Percentiles rank a stretch among this genome's conserved stretches.
Evolutionary conservation across 2,888 invertebrate genomes (phyloP).

Genomic region (Drosophila formosana): DNA sequence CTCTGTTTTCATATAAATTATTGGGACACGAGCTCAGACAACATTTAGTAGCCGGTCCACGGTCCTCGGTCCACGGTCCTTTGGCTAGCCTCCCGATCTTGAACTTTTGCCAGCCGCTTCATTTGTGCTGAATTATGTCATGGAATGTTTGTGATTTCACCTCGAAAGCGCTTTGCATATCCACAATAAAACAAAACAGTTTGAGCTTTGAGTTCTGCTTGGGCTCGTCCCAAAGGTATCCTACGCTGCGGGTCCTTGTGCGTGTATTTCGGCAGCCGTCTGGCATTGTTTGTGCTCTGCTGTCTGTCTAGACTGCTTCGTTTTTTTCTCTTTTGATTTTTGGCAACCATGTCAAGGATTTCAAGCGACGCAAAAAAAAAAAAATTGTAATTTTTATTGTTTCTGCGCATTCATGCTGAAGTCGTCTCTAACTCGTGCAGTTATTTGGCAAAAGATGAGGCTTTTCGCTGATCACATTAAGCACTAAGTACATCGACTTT

Average conservation of each 20-base stretch:
- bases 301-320: slow-evolving; percentile 59
- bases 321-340: slow-evolving; percentile 8
- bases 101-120: slow-evolving; percentile 43
- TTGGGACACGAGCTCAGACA: slow-evolving; percentile 68
- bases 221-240: slow-evolving; percentile 41
- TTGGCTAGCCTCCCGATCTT: slow-evolving; percentile 44
- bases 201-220: background rate
- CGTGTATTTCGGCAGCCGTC: slow-evolving; percentile 53
- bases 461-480: slow-evolving; percentile 15
- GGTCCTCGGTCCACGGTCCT: slow-evolving; percentile 20
- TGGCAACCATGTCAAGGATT: slow-evolving; percentile 73
- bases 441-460: slow-evolving; percentile 40
- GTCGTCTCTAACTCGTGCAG: slow-evolving; percentile 42
- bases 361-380: slow-evolving; percentile 33
- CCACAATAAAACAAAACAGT: background rate
- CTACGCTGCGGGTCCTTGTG: slow-evolving; percentile 2
- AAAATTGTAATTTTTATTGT: slow-evolving; percentile 62
- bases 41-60: slow-evolving; percentile 34
- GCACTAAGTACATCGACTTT: background rate
- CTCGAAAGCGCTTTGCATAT: slow-evolving; percentile 56
- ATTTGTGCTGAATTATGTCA: slow-evolving; percentile 62
- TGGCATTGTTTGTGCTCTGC: slow-evolving; percentile 46
- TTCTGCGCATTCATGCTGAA: slow-evolving; percentile 42
- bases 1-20: slow-evolving; percentile 65
- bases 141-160: slow-evolving; percentile 53